phyloP scores from a whole-genome alignment of 1,140 invertebrate genomes.

The Scaptomyza graminum region DNA sequence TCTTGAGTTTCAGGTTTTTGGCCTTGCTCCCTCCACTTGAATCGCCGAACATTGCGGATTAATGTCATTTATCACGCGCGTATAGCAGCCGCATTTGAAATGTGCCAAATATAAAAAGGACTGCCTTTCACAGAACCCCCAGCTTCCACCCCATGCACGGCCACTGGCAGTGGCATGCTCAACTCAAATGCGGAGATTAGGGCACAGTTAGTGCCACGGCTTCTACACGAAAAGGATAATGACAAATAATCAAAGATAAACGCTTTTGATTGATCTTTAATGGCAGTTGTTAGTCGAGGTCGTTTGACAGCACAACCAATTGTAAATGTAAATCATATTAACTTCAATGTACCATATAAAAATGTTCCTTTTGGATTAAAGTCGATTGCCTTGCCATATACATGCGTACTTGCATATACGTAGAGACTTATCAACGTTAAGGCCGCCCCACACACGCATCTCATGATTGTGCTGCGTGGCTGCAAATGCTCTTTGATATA shows the following conservation, averaged over 20 bases:
- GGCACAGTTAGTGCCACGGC: conserved; percentile 48
- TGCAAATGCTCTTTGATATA: conserved; percentile 75
- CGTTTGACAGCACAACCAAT: conserved; percentile 70
- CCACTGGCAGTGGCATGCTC: conserved; percentile 28
- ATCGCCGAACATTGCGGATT: conserved; percentile 76
- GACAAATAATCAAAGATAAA: conserved; percentile 83
- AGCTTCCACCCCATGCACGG: not conserved
- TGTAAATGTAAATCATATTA: conserved; percentile 82
- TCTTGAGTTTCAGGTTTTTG: conserved; percentile 28
- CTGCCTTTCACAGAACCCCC: conserved; percentile 16
- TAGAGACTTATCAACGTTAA: conserved; percentile 50
- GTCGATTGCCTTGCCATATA: not conserved
- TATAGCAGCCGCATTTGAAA: conserved; percentile 63
- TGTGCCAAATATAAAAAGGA: conserved; percentile 76
- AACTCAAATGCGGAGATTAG: conserved; percentile 55
- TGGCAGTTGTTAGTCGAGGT: conserved; percentile 58
- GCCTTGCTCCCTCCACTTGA: conserved; percentile 51
- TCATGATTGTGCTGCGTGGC: conserved; percentile 57
- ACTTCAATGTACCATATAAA: conserved; percentile 75
- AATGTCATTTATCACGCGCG: conserved; percentile 79
- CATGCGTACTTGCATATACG: conserved; percentile 1
- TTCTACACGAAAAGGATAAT: conserved; percentile 76
- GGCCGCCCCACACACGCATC: conserved; percentile 23
- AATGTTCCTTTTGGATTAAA: conserved; percentile 31
- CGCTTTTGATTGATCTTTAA: conserved; percentile 83